Evolutionary conservation across 2,113 vertebrate genomes (phyloP).

Genomic region (Callopanchax toddi): DNA sequence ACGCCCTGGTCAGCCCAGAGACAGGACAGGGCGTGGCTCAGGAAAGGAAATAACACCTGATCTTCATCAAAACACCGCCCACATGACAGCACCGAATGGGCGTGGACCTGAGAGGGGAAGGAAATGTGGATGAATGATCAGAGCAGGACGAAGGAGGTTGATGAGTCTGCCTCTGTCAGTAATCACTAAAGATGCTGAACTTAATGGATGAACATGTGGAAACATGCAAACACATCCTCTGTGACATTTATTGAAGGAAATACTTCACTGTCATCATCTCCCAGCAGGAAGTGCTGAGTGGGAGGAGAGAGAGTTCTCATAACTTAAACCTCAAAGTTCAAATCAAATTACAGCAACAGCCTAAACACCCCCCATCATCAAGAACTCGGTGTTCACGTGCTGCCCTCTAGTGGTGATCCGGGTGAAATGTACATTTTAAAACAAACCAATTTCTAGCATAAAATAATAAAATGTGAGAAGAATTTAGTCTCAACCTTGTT

Average conservation of each 20-base stretch:
- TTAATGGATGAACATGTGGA: not conserved
- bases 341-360: constrained; percentile 50
- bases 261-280: constrained; percentile 28
- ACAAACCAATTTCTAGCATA: not conserved
- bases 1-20: constrained; percentile 77
- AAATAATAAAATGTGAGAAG: not conserved
- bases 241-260: constrained; percentile 53
- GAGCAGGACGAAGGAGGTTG: constrained; percentile 17
- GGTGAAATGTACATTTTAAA: not conserved
- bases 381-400: constrained; percentile 15
- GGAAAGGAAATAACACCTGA: constrained; percentile 75
- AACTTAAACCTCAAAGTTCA: constrained; percentile 47
- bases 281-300: constrained; percentile 35
- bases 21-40: constrained; percentile 73
- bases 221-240: constrained; percentile 10
- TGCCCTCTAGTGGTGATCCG: constrained; percentile 51
- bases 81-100: constrained; percentile 79
- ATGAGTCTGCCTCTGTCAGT: constrained; percentile 8
- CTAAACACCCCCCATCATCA: constrained; percentile 16
- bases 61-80: constrained; percentile 78
- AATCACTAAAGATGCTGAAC: constrained; percentile 17
- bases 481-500: constrained; percentile 70
- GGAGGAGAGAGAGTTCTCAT: constrained; percentile 33
- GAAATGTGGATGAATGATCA: constrained; percentile 18
- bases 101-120: constrained; percentile 70